Evolutionary conservation across 2,113 vertebrate genomes (phyloP).

Genomic region (Synodontis membranacea): DNA sequence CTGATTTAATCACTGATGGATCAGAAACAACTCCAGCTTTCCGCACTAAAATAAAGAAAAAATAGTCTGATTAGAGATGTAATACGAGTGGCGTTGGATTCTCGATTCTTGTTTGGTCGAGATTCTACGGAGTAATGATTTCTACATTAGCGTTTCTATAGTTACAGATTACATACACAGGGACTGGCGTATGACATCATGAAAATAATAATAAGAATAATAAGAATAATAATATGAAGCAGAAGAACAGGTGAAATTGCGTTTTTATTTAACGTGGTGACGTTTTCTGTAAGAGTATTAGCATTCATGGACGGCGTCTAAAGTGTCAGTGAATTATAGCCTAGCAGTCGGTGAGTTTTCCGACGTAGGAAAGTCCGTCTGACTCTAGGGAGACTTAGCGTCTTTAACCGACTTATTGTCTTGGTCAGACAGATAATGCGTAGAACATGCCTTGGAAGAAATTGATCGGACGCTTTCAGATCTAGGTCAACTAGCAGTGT

Average conservation of each 20-base stretch:
- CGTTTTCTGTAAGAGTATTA: background rate
- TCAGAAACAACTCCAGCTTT: background rate
- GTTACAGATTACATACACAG: no score
- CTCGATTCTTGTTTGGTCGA: background rate
- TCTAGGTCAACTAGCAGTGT: conserved; percentile 69
- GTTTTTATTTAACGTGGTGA: background rate
- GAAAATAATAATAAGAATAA: background rate
- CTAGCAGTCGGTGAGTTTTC: background rate
- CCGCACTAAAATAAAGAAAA: background rate
- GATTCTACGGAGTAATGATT: background rate
- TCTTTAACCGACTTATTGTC: no score
- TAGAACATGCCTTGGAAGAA: background rate
- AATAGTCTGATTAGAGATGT: background rate
- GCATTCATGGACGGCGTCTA: background rate
- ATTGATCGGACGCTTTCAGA: conserved; percentile 53
- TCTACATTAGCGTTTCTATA: background rate
- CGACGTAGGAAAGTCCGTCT: background rate
- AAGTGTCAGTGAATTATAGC: background rate
- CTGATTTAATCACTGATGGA: background rate
- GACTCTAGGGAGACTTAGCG: no score
- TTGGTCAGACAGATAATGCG: background rate
- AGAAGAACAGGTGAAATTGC: background rate
- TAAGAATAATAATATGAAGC: background rate
- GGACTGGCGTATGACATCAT: background rate
- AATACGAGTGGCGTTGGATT: background rate